Base-by-base conservation (phyloP, 2,113 vertebrate genomes). In the Brachypodius melanocephalos region DNA sequence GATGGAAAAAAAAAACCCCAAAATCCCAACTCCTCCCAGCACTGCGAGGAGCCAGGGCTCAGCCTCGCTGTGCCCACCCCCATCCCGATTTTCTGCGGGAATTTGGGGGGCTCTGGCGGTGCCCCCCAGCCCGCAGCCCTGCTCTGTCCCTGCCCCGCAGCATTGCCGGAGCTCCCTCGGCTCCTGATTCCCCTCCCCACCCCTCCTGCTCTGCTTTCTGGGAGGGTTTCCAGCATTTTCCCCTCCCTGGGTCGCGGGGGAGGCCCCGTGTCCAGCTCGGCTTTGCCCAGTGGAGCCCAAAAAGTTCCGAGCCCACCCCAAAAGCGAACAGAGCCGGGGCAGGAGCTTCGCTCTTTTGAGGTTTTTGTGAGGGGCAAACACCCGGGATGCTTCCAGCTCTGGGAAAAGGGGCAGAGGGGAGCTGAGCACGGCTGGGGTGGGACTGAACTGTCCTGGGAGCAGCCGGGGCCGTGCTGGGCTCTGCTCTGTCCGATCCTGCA, bases 91-190 rank as follows among this genome's bases (percentile, higher is more conserved):
- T 61, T 13, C 7, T 6, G 54, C 10, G 1, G 69, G 65, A 59
- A 31, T 9, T 20, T 26, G 45, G 75, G 58, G 74, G 45, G 32
- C 3, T 58, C 19, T 1, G 2, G 4, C 1, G 0, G 8, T 32
- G 59, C 12, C 26, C 88, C 80, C 48, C 17, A 0, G 5, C 42
- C 14, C 2, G 0, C 67, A 43, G 78, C 85, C 57, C 69, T 32
- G 82, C 46, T 14, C 49, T 24, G 22, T 24, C 48, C 11, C 95
- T 88, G 93, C 95, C 96, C 89, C 59, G 95, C 95, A 93, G 94
- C 95, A 88, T 84, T 93, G 54, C 12, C 5, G 2, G 88, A 90
- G 90, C 57, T 96, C 93, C 74, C 88, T 40, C 0, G 3, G 5
- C 36, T 49, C 45, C 0, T 1, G 0, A 1, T 18, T 34, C 3